Evolutionary conservation across 2,888 invertebrate species (phyloP), one percentile per base, ranked within the genome.

Genomic region (Watsonalla binaria): DNA sequence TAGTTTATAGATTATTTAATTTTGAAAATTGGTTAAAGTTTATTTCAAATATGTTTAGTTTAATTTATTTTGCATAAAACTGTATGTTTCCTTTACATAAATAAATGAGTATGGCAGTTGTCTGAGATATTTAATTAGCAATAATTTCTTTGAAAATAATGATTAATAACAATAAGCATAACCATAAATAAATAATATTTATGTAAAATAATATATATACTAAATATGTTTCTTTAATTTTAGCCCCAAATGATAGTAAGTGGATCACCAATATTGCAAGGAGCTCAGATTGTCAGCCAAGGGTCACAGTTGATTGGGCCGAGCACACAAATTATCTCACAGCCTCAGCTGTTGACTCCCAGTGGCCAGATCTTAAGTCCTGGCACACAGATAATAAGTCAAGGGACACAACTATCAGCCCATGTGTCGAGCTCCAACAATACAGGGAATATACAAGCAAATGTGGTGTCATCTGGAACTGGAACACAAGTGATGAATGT

Each of bases 211-310:
- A 7, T 46, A 9, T n/a, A n/a, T n/a, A n/a, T n/a, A n/a, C n/a
- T n/a, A n/a, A 33, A 34, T 35, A 11, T 53, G 5, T 49, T 39
- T n/a, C n/a, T n/a, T 37, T 37, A 9, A 5, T 84, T 85, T 58
- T 76, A 90, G 90, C 78, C 86, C 37, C 90, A 90, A 64, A 88
- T 91, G 84, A 86, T 89, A 65, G 81, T 90, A 39, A 86, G 84
- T 55, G 84, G 88, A 55, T 80, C 87, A 47, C 85, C 89, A 55
- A 76, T 90, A 54, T 61, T 90, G 52, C 89, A 90, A 65, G 88
- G 89, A 53, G 78, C 83, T 52, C 90, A 90, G 57, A 88, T 90
- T 58, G 84, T 88, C 47, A 87, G 83, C 58, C 90, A 90, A 68
- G 84, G 86, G 2, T 80, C 85, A 6, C 90, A 90, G 65, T 65